Evolutionary conservation across 2,888 invertebrate genomes (phyloP).

Genomic region (Dichetophora obliterata): DNA sequence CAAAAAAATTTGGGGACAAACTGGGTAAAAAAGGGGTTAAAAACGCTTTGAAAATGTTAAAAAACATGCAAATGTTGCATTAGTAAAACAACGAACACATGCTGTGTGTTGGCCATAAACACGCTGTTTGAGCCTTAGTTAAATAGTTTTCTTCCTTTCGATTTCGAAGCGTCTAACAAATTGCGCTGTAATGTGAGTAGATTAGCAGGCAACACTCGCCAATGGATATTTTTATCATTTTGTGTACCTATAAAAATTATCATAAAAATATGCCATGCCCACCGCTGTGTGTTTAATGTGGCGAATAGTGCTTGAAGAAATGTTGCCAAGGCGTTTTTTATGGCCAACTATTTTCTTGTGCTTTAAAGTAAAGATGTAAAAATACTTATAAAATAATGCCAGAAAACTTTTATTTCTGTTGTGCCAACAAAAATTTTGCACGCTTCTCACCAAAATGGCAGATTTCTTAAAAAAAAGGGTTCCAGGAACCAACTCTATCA

Average conservation of each 20-base stretch:
- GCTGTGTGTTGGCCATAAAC: slow-evolving; percentile 41
- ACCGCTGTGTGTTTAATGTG: slow-evolving; percentile 9
- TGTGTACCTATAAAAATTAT: slow-evolving; percentile 36
- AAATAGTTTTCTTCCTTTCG: slow-evolving; percentile 13
- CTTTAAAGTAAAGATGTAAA: background rate
- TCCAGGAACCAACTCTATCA: background rate
- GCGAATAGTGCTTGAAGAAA: background rate
- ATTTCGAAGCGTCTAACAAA: slow-evolving; percentile 48
- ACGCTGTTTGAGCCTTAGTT: slow-evolving; percentile 35
- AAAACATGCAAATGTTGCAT: slow-evolving; percentile 54
- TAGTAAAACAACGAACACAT: slow-evolving; percentile 45
- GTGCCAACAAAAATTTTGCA: slow-evolving; percentile 59
- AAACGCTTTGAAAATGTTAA: slow-evolving; percentile 39
- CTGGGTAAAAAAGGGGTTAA: background rate
- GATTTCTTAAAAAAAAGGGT: slow-evolving; percentile 10
- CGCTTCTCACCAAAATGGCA: slow-evolving; percentile 35
- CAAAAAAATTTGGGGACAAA: background rate
- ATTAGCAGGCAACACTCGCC: slow-evolving; percentile 50
- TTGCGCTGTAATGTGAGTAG: slow-evolving; percentile 56
- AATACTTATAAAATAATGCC: background rate
- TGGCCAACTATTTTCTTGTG: background rate
- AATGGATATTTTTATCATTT: slow-evolving; percentile 53
- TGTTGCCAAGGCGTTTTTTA: background rate
- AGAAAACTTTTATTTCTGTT: slow-evolving; percentile 50
- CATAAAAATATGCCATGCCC: background rate